These are phyloP conservation scores for Amblyornis subalaris DNA, from an alignment of 2,113 vertebrate species.

Conservation along the genomic window DNA sequence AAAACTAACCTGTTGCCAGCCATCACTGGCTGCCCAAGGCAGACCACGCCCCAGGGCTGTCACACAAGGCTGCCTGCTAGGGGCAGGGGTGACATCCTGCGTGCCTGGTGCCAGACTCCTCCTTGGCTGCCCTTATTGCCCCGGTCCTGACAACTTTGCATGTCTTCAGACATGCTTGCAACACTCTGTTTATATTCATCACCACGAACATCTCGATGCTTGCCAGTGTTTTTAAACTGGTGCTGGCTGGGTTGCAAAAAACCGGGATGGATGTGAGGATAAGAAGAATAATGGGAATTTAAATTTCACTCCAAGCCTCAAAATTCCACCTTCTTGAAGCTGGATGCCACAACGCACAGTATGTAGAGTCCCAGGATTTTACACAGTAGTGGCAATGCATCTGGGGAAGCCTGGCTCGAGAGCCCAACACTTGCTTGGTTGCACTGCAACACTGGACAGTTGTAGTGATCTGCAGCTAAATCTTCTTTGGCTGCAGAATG, in stretches of 20 bases:
- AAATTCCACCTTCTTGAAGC: slow-evolving; percentile 3
- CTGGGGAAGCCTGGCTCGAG: neutral
- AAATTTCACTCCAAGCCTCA: slow-evolving; percentile 27
- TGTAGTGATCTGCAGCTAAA: neutral
- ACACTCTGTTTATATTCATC: slow-evolving; percentile 36
- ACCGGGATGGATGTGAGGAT: neutral
- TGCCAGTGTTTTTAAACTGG: slow-evolving; percentile 44
- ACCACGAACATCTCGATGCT: neutral
- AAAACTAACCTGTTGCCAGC: neutral
- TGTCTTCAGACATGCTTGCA: slow-evolving; percentile 5
- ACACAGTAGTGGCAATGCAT: neutral
- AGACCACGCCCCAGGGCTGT: fast-evolving
- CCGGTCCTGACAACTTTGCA: neutral
- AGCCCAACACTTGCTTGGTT: neutral
- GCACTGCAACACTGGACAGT: neutral
- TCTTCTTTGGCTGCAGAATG: neutral
- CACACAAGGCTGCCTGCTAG: neutral
- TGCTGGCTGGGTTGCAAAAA: neutral
- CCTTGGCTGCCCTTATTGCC: neutral
- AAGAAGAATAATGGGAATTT: slow-evolving; percentile 27
- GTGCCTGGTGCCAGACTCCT: neutral
- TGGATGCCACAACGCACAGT: neutral
- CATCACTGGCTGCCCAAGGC: neutral
- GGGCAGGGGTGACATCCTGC: neutral
- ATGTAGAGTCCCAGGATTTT: neutral